phyloP scores from a whole-genome alignment of 1,140 invertebrate genomes.

The Mamestra configurata region DNA sequence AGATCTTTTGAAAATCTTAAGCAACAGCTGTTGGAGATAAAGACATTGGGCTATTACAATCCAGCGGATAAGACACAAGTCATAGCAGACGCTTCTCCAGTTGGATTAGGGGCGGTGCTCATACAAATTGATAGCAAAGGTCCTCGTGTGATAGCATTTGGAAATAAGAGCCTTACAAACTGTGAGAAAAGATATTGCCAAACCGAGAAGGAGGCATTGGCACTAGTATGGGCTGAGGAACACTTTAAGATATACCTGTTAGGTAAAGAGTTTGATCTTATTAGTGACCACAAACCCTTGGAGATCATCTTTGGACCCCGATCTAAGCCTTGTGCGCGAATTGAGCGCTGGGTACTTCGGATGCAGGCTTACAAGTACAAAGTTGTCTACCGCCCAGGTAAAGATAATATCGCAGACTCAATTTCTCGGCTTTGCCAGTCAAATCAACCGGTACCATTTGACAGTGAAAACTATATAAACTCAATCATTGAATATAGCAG shows the following conservation, averaged over 20 bases:
- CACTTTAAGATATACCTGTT: too few relatives aligned
- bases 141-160: background rate
- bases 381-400: background rate
- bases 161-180: background rate
- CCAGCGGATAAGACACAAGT: slow-evolving; percentile 33
- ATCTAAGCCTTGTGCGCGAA: background rate
- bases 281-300: too few relatives aligned
- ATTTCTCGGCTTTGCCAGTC: background rate
- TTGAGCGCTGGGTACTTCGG: background rate
- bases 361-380: background rate
- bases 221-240: too few relatives aligned
- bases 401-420: background rate
- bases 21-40: background rate
- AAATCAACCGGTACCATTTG: too few relatives aligned
- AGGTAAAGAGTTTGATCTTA: too few relatives aligned
- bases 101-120: slow-evolving; percentile 1
- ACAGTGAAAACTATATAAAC: too few relatives aligned
- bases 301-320: background rate
- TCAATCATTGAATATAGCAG: too few relatives aligned
- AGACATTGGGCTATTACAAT: slow-evolving; percentile 57
- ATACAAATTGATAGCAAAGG: slow-evolving; percentile 28
- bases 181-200: too few relatives aligned
- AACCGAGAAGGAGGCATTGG: too few relatives aligned
- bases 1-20: background rate
- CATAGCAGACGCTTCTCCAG: background rate